phyloP scores from a whole-genome alignment of 2,888 invertebrate genomes.

The Watsonalla cultraria region DNA sequence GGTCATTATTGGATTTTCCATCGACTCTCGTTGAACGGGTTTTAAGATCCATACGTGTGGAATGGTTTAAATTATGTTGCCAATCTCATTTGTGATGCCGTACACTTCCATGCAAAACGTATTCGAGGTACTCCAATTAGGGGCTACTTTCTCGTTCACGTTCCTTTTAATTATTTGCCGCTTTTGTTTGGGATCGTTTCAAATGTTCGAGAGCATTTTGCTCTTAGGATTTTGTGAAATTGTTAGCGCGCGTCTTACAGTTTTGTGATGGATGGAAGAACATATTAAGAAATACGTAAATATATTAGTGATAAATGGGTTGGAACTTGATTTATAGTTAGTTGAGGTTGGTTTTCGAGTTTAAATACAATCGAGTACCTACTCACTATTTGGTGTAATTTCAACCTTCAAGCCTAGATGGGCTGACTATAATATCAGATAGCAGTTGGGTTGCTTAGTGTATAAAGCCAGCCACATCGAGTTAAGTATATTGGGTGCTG shows the following conservation, averaged over 20 bases:
- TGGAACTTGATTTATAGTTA: no score
- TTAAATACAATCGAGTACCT: no score
- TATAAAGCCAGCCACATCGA: no score
- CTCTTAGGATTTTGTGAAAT: neutral
- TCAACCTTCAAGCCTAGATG: no score
- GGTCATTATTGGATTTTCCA: conserved; percentile 34
- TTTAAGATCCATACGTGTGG: conserved; percentile 21
- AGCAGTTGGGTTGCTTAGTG: no score
- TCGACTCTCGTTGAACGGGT: conserved; percentile 17
- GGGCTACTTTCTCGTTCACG: neutral
- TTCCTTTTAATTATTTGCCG: neutral
- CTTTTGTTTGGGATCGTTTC: neutral
- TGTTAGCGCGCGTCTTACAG: neutral
- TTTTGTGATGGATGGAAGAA: no score
- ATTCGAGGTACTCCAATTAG: conserved; percentile 1
- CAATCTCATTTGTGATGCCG: conserved; percentile 18
- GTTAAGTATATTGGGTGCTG: no score
- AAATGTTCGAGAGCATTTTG: neutral
- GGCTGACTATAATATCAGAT: no score
- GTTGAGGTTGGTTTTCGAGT: no score
- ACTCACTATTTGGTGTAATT: no score
- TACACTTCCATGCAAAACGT: neutral
- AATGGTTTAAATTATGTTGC: conserved; percentile 23
- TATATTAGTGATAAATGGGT: no score
- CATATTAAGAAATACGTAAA: no score